These are phyloP conservation scores for Amblyteles armatorius DNA, from an alignment of 2,888 invertebrate genomes.

Conservation along the genomic window DNA sequence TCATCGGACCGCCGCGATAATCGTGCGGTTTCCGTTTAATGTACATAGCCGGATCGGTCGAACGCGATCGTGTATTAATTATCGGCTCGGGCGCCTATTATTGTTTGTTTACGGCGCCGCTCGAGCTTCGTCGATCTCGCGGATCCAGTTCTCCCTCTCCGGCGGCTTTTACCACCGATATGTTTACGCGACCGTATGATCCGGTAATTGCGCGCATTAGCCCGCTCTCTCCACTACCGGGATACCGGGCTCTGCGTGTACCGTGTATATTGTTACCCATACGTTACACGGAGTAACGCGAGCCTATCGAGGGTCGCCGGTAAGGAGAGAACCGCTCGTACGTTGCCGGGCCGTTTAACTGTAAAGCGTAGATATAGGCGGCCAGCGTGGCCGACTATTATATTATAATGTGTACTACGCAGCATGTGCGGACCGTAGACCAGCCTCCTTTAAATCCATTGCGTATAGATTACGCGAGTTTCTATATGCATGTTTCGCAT, in stretches of 20 bases:
- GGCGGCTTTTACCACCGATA: constrained; percentile 9
- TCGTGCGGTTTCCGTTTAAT: constrained; percentile 16
- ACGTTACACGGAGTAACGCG: constrained; percentile 46
- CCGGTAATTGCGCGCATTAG: constrained; percentile 64
- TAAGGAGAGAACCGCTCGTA: neutral
- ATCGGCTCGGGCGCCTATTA: constrained; percentile 19
- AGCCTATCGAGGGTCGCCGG: constrained; percentile 26
- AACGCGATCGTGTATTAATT: constrained; percentile 43
- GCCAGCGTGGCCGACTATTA: constrained; percentile 31
- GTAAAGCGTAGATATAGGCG: constrained; percentile 46
- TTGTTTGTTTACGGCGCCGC: constrained; percentile 48
- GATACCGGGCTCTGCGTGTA: constrained; percentile 18
- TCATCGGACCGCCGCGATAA: neutral
- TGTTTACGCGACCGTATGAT: constrained; percentile 62
- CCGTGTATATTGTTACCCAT: constrained; percentile 48
- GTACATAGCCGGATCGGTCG: neutral
- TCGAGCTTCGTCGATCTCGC: constrained; percentile 20
- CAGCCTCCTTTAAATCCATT: constrained; percentile 8
- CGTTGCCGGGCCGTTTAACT: constrained; percentile 38
- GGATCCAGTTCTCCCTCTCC: constrained; percentile 9
- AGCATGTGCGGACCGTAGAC: neutral
- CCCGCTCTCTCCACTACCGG: constrained; percentile 47
- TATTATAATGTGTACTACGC: constrained; percentile 22
- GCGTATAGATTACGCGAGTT: constrained; percentile 29
- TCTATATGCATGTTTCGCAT: constrained; percentile 22